These are phyloP conservation scores for Atractosteus spatula DNA, from an alignment of 2,113 vertebrate genomes.

Conservation along the genomic window DNA sequence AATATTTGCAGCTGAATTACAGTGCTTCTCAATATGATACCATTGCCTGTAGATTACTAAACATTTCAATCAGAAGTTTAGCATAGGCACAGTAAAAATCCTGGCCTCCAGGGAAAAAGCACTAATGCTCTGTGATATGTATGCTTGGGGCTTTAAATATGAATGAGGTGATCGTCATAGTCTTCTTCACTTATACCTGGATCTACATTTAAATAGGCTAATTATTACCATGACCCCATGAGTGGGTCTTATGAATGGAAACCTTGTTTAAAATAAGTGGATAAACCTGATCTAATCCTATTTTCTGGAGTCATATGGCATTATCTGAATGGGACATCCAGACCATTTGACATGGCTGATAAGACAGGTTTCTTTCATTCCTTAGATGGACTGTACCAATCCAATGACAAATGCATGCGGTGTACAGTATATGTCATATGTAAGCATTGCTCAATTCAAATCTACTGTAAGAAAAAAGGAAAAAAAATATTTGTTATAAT, in stretches of 20 bases:
- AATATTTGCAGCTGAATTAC: conserved; percentile 13
- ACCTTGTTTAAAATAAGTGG: conserved; percentile 39
- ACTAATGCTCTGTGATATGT: conserved; percentile 38
- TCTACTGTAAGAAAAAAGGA: no score
- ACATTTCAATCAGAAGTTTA: neutral
- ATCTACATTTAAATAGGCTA: conserved; percentile 66
- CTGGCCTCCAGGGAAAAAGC: conserved; percentile 7
- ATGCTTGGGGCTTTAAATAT: conserved; percentile 50
- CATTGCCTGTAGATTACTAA: neutral
- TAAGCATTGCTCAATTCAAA: no score
- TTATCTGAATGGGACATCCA: conserved; percentile 38
- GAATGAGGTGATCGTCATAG: conserved; percentile 51
- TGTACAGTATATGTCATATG: no score
- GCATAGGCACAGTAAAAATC: neutral
- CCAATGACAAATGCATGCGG: neutral
- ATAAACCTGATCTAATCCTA: conserved; percentile 54
- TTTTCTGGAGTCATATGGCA: conserved; percentile 18
- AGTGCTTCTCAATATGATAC: neutral
- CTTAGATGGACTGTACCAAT: conserved; percentile 1
- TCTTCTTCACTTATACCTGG: conserved; percentile 50
- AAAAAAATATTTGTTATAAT: no score
- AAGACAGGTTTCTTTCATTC: conserved; percentile 38
- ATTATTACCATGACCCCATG: conserved; percentile 46
- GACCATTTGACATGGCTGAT: conserved; percentile 55
- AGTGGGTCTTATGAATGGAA: conserved; percentile 33